Evolutionary conservation across 1,140 invertebrate genomes (phyloP).

Genomic region (Luehdorfia chinensis): DNA sequence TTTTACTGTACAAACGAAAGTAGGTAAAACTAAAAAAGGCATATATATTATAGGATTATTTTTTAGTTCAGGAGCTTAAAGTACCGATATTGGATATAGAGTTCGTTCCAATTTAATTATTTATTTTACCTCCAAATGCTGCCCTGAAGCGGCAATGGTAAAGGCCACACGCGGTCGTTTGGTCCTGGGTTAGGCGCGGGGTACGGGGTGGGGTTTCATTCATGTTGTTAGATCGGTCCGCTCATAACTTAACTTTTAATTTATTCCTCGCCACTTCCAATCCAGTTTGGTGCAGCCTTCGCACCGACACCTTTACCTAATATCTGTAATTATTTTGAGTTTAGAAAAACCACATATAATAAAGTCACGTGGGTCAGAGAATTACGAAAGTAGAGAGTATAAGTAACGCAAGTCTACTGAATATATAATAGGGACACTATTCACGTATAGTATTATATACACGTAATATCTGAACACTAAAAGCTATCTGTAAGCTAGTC

Average conservation of each 20-base stretch:
- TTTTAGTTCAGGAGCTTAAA: no score
- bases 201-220: constrained; percentile 59
- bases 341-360: constrained; percentile 27
- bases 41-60: no score
- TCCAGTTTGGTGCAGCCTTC: constrained; percentile 51
- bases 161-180: constrained; percentile 69
- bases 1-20: no score
- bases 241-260: constrained; percentile 75
- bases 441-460: no score
- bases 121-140: constrained; percentile 38
- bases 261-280: constrained; percentile 61
- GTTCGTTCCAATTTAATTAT: no score
- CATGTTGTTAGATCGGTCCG: constrained; percentile 72
- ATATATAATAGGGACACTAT: no score
- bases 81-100: no score
- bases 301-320: constrained; percentile 36
- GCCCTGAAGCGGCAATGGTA: constrained; percentile 51
- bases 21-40: no score
- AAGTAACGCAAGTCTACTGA: no score
- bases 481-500: no score
- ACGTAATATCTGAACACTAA: no score
- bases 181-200: constrained; percentile 24
- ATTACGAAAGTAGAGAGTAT: constrained; percentile 7
- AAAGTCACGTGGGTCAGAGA: not conserved
- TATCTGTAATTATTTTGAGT: constrained; percentile 50